A percentile compares a stretch with the other conserved stretches of the same genome.
Evolutionary conservation across 2,113 vertebrate genomes (phyloP).

Genomic region (Varanus komodoensis): DNA sequence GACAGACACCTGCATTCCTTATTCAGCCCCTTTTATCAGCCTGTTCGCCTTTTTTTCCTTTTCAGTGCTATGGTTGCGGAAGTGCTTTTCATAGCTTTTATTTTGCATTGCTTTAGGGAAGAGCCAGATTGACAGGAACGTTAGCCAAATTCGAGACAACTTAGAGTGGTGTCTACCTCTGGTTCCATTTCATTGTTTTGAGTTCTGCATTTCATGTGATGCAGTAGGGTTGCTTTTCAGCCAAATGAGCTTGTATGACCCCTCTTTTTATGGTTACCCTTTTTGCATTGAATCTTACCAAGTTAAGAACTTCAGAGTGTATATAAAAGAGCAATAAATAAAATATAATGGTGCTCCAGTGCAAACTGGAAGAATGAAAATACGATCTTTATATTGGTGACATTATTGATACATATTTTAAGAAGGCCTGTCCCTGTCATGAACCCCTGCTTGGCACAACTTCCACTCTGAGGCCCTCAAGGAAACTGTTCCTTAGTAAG

Average conservation of each 20-base stretch:
- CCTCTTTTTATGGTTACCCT: background rate
- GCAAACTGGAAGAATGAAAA: background rate
- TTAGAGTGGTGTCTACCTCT: fast-evolving
- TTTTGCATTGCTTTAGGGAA: background rate
- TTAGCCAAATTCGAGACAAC: background rate
- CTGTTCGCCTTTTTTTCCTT: background rate
- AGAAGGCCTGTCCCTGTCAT: background rate
- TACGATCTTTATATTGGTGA: background rate
- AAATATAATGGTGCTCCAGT: background rate
- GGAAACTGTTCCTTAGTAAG: background rate
- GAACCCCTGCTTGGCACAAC: background rate
- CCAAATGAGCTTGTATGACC: background rate
- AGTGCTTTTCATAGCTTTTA: background rate
- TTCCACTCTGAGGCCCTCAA: background rate
- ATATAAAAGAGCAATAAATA: background rate
- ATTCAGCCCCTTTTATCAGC: background rate
- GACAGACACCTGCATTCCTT: background rate
- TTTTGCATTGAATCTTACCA: background rate
- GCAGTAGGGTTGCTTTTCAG: background rate
- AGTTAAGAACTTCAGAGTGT: background rate
- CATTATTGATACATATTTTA: background rate
- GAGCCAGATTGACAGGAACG: background rate
- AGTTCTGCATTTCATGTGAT: background rate
- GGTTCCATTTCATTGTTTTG: background rate
- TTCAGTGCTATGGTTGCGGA: background rate